Evolutionary conservation across 2,113 vertebrate genomes (phyloP).

Genomic region (Cinclus cinclus): DNA sequence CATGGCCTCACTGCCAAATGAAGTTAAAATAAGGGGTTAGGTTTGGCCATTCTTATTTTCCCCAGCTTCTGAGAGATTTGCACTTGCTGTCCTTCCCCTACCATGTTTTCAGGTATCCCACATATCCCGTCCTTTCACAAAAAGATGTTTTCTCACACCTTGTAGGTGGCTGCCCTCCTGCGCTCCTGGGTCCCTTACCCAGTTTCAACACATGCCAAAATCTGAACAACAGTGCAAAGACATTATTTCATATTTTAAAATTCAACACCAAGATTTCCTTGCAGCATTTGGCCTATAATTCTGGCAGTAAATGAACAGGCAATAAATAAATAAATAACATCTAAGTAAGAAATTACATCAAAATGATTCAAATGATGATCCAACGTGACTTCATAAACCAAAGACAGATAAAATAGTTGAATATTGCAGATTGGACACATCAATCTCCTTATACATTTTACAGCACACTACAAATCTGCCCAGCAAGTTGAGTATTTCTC

Average conservation of each 20-base stretch:
- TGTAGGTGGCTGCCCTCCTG: too few relatives aligned
- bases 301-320: background rate
- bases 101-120: background rate
- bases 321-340: background rate
- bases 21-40: background rate
- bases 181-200: background rate
- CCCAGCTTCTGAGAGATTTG: background rate
- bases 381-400: background rate
- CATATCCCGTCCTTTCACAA: rapidly evolving
- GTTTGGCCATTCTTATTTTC: background rate
- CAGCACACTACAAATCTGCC: conserved; percentile 32
- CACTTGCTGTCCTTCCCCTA: too few relatives aligned
- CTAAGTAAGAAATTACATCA: background rate
- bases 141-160: background rate
- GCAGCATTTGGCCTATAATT: background rate
- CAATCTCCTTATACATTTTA: background rate
- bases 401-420: background rate
- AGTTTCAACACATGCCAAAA: background rate
- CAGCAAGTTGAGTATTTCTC: conserved; percentile 1
- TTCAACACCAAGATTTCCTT: background rate
- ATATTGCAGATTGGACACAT: background rate
- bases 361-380: background rate
- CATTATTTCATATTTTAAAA: background rate
- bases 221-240: background rate
- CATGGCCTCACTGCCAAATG: background rate